Base-by-base conservation (phyloP, 2,888 invertebrate species). In the Acleris literana region DNA sequence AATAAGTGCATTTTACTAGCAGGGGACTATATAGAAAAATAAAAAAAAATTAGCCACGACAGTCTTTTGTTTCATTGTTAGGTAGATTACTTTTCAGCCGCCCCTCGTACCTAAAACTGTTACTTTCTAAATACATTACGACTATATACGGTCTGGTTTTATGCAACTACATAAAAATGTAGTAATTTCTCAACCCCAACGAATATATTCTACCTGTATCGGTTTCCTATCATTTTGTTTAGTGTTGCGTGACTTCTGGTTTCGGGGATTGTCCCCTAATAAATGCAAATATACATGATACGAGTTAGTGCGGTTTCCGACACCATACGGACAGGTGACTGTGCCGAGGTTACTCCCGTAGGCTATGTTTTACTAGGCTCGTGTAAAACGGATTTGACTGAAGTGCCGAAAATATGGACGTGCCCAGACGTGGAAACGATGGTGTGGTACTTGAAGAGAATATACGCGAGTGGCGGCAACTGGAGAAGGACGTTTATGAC, bases 301-400 rank as follows among this genome's bases (percentile, higher is more conserved):
- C 55, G 39, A 29, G 17, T 33, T 17, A 46, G 48, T 18, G n/a
- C 33, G 22, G 62, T 55, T 63, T 29, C 44, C 60, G 51, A 60
- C 65, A 65, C 60, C 60, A 54, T 43, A 20, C 65, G 60, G 65
- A 65, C 55, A 59, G 54, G n/a, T 56, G 22, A 51, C 56, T 7
- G 52, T 39, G 33, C 33, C 39, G 13, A 39, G 13, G 39, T 13
- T 39, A 39, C 39, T 39, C 33, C 9, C 33, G 33, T 33, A 0
- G 39, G 39, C 4, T 9, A 39, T 13, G 33, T 9, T 7, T 25
- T 39, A 39, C 39, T 39, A 4, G 13, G 11, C 9, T 39, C 39
- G 39, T 13, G 39, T 39, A 39, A 39, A 39, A 3, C 13, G 39
- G 39, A 13, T 13, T 39, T 33, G 11, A 33, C 33, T 29, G 3